Evolutionary conservation across 2,113 vertebrate species (phyloP).

Genomic region (Leucopsar rothschildi): DNA sequence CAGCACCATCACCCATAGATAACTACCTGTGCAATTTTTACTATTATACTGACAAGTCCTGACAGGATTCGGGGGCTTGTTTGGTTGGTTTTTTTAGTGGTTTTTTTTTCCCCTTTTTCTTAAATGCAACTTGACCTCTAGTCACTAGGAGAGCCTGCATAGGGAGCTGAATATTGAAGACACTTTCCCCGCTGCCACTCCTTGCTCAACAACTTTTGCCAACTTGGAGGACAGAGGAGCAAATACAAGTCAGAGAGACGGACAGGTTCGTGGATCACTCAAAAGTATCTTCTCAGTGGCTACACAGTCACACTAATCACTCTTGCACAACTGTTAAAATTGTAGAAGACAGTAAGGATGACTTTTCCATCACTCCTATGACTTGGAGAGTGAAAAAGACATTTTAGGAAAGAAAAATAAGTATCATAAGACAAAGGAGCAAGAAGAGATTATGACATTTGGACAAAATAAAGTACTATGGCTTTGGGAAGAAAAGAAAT

Average conservation of each 20-base stretch:
- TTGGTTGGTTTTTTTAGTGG: not conserved
- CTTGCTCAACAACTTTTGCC: not conserved
- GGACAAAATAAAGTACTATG: not conserved
- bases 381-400: not conserved
- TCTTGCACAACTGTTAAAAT: not conserved
- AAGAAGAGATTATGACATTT: not conserved
- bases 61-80: not conserved
- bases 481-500: not conserved
- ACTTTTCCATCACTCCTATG: not conserved
- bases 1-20: not conserved
- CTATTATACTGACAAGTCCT: not conserved
- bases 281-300: not conserved
- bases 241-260: not conserved
- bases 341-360: not conserved
- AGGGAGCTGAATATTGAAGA: not conserved
- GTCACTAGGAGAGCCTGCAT: not conserved
- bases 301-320: not conserved
- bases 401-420: not conserved
- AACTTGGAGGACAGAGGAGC: not conserved
- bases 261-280: not conserved
- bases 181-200: not conserved
- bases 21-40: not conserved
- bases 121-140: not conserved
- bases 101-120: not conserved
- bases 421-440: not conserved